These are phyloP conservation scores for Thryonomys swinderianus DNA, from an alignment of 2,113 vertebrate species.

Conservation along the genomic window DNA sequence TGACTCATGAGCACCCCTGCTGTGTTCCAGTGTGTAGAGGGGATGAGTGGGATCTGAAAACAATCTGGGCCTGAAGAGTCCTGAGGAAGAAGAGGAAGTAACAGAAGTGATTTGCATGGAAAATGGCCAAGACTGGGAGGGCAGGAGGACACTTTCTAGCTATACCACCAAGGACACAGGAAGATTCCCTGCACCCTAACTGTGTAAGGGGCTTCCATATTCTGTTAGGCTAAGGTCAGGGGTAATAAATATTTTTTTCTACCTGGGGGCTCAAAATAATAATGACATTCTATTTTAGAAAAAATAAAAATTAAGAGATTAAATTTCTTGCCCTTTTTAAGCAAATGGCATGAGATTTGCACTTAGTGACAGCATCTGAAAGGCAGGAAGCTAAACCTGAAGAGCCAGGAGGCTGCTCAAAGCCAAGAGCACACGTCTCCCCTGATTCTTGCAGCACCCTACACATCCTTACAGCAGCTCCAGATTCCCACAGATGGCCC, in stretches of 20 bases:
- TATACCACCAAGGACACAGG: not conserved
- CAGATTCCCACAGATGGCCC: not conserved
- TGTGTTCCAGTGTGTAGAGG: not conserved
- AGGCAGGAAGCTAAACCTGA: not conserved
- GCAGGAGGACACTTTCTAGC: not conserved
- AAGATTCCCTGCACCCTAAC: not conserved
- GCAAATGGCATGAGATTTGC: not conserved
- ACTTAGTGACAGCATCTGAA: not conserved
- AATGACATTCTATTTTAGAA: constrained; percentile 7
- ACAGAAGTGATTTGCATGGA: not conserved
- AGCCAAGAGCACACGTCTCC: not conserved
- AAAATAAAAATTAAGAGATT: not conserved
- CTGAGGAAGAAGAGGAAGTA: not conserved
- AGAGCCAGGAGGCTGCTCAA: not conserved
- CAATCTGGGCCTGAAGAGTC: not conserved
- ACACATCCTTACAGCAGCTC: not conserved
- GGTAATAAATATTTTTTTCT: not conserved
- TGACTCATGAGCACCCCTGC: not conserved
- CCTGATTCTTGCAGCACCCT: accelerated
- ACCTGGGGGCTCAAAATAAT: not conserved
- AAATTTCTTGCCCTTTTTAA: not conserved
- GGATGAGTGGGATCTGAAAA: not conserved
- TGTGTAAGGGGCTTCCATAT: not conserved
- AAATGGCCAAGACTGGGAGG: not conserved
- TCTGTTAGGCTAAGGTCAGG: not conserved